These are phyloP conservation scores for Narcine bancroftii DNA, from an alignment of 2,113 vertebrate species.

Conservation along the genomic window DNA sequence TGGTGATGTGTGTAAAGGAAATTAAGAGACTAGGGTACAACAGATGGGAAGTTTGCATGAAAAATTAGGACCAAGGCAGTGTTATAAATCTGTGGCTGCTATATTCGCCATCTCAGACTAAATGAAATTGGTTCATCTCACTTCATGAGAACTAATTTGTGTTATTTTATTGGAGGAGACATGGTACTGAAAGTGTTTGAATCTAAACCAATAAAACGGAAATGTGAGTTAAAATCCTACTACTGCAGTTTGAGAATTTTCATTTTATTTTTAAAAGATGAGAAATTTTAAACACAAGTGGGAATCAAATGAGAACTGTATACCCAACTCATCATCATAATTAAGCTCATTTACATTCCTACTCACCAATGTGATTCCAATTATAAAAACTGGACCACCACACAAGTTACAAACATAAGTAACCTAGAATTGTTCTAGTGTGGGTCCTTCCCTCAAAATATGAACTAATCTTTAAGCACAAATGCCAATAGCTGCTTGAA, in stretches of 20 bases:
- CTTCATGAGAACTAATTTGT: neutral
- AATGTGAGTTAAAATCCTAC: neutral
- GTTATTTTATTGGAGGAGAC: neutral
- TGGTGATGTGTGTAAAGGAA: neutral
- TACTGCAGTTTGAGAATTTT: neutral
- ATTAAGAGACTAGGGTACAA: neutral
- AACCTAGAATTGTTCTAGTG: neutral
- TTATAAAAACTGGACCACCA: neutral
- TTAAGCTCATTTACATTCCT: neutral
- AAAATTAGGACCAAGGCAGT: neutral
- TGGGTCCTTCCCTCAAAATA: neutral
- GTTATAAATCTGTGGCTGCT: neutral
- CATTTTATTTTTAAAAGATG: neutral
- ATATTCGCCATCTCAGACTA: neutral
- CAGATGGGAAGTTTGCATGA: neutral
- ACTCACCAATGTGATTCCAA: neutral
- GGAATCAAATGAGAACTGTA: neutral
- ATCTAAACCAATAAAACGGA: neutral
- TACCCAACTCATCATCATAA: neutral
- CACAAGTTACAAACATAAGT: neutral
- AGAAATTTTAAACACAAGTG: neutral
- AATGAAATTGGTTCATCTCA: neutral
- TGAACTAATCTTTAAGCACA: neutral
- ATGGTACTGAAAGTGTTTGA: neutral
- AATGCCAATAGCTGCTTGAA: too few relatives aligned